Percentiles rank a stretch among this genome's conserved stretches.
phyloP scores from a whole-genome alignment of 92 coral and sea anemone species.

The Pocillopora grandis region DNA sequence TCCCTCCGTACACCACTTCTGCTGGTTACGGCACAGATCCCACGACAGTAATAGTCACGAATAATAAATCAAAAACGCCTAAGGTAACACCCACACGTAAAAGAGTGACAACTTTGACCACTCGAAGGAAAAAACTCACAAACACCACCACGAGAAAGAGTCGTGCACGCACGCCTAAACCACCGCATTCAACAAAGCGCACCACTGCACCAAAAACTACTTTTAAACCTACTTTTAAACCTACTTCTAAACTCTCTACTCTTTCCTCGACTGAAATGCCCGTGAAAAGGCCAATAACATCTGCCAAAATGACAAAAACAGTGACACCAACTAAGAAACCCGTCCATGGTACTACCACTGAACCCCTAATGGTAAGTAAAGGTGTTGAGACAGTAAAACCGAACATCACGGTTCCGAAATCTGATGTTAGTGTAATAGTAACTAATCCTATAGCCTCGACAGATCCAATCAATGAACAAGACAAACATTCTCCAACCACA shows the following conservation, averaged over 20 bases:
- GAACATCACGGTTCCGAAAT: conserved; percentile 3
- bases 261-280: not conserved
- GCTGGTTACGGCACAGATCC: conserved; percentile 19
- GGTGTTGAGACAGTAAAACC: conserved; percentile 17
- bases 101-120: conserved; percentile 31
- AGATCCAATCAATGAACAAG: conserved; percentile 15
- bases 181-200: conserved; percentile 30
- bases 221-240: not conserved
- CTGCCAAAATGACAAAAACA: not conserved
- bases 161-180: conserved; percentile 29
- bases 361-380: conserved; percentile 27
- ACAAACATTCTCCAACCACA: conserved; percentile 29
- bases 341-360: not conserved
- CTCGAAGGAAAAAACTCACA: conserved; percentile 23
- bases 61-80: conserved; percentile 13
- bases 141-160: conserved; percentile 17
- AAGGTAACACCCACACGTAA: conserved; percentile 34
- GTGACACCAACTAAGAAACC: not conserved
- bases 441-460: conserved; percentile 12
- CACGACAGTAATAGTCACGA: not conserved
- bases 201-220: conserved; percentile 1
- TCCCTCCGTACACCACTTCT: conserved; percentile 11
- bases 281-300: not conserved
- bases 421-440: conserved; percentile 16
- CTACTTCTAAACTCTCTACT: conserved; percentile 5